Base-by-base conservation (phyloP, 2,888 invertebrate genomes). In the Selenia dentaria region DNA sequence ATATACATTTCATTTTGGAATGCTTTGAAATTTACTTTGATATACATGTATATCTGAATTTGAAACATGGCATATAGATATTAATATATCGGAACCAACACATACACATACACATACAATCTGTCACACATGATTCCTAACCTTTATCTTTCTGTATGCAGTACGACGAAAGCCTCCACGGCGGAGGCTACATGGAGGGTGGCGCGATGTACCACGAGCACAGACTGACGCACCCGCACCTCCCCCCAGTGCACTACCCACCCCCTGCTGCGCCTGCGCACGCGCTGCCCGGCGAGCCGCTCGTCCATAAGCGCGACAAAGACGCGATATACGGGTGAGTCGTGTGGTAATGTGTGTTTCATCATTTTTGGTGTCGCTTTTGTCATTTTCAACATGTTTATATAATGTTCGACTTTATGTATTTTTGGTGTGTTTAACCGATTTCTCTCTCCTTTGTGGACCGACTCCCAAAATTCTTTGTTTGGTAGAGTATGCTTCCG, bases 241-340 rank as follows among this genome's bases (percentile, higher is more conserved):
- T 93, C 66, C 91, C 91, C 38, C 92, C 93, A 64, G 92, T 93
- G 82, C 94, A 96, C 95, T 93, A 96, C 92, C 93, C 95, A 85
- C 94, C 96, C 88, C 95, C 96, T 81, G 93, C 96, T 79, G 95
- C 96, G 92, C 93, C 96, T 70, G 95, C 96, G 92, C 97, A 96
- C 91, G 96, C 96, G 83, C 94, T 96, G 92, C 95, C 95, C 71
- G 94, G 94, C 76, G 94, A 92, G 89, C 97, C 97, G 73, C 97
- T 97, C 91, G 97, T 97, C 73, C 97, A 97, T 92, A 98, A 98
- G 93, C 93, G 98, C 83, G 98, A 98, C 93, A 98, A 98, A 93
- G 98, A 98, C 93, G 97, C 98, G 82, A 98, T 98, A 87, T 98
- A 98, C 92, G 98, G 98, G 98, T 98, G 94, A 96, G 97, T 94